A percentile compares a stretch with the other conserved stretches of the same genome.
These are phyloP conservation scores for Crematogaster levior DNA, from an alignment of 2,888 invertebrate genomes.

Conservation along the genomic window DNA sequence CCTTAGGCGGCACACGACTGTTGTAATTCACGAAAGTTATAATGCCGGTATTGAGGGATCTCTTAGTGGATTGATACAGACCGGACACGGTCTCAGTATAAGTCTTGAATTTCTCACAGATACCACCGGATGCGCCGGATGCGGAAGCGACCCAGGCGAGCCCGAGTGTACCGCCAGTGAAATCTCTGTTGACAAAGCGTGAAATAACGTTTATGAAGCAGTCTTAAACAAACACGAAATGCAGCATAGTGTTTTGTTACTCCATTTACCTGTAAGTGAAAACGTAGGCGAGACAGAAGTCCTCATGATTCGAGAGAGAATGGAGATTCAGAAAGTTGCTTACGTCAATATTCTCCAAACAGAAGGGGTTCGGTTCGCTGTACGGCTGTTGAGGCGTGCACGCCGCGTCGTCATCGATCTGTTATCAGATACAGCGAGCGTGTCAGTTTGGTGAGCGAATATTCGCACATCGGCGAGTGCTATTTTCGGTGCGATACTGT, in stretches of 20 bases:
- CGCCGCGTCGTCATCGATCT: constrained; percentile 97
- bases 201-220: constrained; percentile 2
- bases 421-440: constrained; percentile 81
- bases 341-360: constrained; percentile 98
- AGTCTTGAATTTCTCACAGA: constrained; percentile 99
- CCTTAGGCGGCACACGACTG: constrained; percentile 98
- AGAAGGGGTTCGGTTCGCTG: constrained; percentile 94
- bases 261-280: constrained; percentile 91
- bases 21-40: constrained; percentile 99
- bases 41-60: constrained; percentile 99
- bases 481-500: constrained; percentile 26
- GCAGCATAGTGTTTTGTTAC: background rate
- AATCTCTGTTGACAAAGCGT: constrained; percentile 89
- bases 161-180: constrained; percentile 98
- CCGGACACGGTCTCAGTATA: constrained; percentile 98
- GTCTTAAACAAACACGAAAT: background rate
- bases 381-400: constrained; percentile 88
- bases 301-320: constrained; percentile 98
- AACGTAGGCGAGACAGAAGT: constrained; percentile 99
- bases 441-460: background rate
- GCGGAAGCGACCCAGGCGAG: constrained; percentile 99
- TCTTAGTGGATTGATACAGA: constrained; percentile 96
- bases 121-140: constrained; percentile 98
- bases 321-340: constrained; percentile 99
- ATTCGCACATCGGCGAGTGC: background rate